phyloP scores from a whole-genome alignment of 2,888 invertebrate genomes.

The Pollenia angustigena region DNA sequence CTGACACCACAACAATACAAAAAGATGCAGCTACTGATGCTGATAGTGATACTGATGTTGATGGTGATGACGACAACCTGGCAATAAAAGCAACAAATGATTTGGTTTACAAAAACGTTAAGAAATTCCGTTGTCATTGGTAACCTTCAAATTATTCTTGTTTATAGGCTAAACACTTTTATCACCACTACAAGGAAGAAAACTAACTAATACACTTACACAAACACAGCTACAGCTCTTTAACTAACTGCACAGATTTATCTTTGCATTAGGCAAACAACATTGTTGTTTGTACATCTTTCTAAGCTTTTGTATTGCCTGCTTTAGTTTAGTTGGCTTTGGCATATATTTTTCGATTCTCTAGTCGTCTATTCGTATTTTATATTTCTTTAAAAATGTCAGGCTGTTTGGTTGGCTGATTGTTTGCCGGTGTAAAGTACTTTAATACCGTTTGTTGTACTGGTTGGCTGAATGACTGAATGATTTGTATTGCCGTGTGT shows the following conservation, averaged over 20 bases:
- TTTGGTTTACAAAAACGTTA: slow-evolving; percentile 9
- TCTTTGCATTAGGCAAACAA: slow-evolving; percentile 49
- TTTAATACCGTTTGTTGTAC: slow-evolving; percentile 48
- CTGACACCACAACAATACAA: slow-evolving; percentile 1
- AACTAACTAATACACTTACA: neutral
- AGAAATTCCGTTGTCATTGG: slow-evolving; percentile 22
- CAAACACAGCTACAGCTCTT: neutral
- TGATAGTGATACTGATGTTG: neutral
- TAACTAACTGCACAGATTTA: slow-evolving; percentile 56
- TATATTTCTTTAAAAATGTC: slow-evolving; percentile 47
- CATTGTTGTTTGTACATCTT: slow-evolving; percentile 34
- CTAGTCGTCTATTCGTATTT: slow-evolving; percentile 16
- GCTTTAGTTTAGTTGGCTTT: slow-evolving; percentile 3
- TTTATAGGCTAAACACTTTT: slow-evolving; percentile 22
- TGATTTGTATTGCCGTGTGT: slow-evolving; percentile 22
- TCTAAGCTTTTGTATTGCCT: slow-evolving; percentile 21
- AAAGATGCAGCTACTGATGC: neutral
- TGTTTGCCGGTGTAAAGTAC: slow-evolving; percentile 55
- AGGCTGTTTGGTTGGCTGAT: slow-evolving; percentile 22
- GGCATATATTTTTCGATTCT: neutral
- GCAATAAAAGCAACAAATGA: slow-evolving; percentile 50
- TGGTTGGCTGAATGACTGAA: slow-evolving; percentile 22
- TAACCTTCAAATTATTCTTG: slow-evolving; percentile 55
- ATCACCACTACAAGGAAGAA: neutral
- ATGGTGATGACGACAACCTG: slow-evolving; percentile 17